Evolutionary conservation across 2,113 vertebrate species (phyloP).

Genomic region (Bufo bufo): DNA sequence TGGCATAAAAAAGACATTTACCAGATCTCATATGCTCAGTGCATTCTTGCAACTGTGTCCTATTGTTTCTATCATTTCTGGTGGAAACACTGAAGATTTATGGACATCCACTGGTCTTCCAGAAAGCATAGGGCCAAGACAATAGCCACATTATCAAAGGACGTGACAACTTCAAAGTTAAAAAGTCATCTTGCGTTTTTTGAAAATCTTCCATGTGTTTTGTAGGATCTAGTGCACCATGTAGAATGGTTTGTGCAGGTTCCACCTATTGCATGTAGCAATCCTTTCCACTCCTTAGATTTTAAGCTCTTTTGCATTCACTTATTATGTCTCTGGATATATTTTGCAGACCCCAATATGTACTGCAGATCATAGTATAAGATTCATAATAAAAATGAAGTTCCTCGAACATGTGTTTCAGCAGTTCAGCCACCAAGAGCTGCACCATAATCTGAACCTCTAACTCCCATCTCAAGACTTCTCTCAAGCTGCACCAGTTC

Average conservation of each 20-base stretch:
- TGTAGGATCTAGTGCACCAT: background rate
- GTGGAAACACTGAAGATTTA: background rate
- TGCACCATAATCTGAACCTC: too few species aligned
- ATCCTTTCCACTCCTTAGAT: background rate
- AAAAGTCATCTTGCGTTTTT: background rate
- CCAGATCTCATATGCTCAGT: background rate
- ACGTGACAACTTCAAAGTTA: background rate
- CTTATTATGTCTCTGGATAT: background rate
- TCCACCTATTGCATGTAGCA: background rate
- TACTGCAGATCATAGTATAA: background rate
- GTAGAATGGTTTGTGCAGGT: background rate
- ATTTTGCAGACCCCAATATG: background rate
- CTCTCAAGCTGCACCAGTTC: too few species aligned
- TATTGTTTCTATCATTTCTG: conserved; percentile 19
- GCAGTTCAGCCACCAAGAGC: background rate
- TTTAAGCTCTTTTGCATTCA: background rate
- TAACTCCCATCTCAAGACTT: too few species aligned
- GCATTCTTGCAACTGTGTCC: background rate
- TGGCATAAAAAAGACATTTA: conserved; percentile 9
- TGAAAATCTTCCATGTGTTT: background rate
- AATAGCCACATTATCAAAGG: background rate
- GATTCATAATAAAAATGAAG: too few species aligned
- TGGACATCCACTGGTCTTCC: background rate
- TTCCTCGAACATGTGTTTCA: background rate
- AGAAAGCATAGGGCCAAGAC: background rate